Conservation (phyloP, 37 sponge, comb jelly and placozoan genomes). For the Halisarca cf. caerulea region DNA sequence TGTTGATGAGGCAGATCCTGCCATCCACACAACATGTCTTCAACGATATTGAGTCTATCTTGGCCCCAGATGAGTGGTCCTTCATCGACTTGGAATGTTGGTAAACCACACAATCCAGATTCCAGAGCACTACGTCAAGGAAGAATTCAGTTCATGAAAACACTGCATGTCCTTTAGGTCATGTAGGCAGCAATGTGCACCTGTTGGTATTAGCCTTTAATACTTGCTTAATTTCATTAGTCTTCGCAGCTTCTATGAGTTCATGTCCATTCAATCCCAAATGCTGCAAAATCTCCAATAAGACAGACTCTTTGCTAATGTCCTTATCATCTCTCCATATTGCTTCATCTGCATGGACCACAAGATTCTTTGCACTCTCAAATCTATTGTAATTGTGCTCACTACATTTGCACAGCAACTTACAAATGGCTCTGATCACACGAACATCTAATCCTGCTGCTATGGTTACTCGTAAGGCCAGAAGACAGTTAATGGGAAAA, state of each 20-base stretch:
- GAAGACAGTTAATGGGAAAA: slow-evolving; percentile 79
- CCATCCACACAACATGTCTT: slow-evolving; percentile 94
- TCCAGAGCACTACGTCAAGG: slow-evolving; percentile 66
- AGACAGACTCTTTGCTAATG: slow-evolving; percentile 60
- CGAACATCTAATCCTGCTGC: slow-evolving; percentile 26
- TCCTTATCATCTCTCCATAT: slow-evolving; percentile 76
- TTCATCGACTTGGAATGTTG: slow-evolving; percentile 84
- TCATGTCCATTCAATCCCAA: slow-evolving; percentile 42
- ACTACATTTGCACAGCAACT: background rate
- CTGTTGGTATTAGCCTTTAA: slow-evolving; percentile 50
- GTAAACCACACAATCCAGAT: slow-evolving; percentile 83
- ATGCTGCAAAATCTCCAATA: slow-evolving; percentile 53
- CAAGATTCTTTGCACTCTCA: no score
- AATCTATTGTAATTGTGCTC: background rate
- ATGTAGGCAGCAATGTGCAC: no score
- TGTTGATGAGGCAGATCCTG: background rate
- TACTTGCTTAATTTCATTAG: slow-evolving; percentile 43
- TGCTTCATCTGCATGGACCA: slow-evolving; percentile 54
- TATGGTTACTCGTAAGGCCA: slow-evolving; percentile 83
- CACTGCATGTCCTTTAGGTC: no score
- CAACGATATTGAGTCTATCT: slow-evolving; percentile 86
- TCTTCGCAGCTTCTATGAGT: slow-evolving; percentile 40
- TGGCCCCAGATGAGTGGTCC: slow-evolving; percentile 85
- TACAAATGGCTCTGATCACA: slow-evolving; percentile 59
- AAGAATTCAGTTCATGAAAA: no score